Conservation (phyloP, 2,113 vertebrate species). For the Pleuronectes platessa region DNA sequence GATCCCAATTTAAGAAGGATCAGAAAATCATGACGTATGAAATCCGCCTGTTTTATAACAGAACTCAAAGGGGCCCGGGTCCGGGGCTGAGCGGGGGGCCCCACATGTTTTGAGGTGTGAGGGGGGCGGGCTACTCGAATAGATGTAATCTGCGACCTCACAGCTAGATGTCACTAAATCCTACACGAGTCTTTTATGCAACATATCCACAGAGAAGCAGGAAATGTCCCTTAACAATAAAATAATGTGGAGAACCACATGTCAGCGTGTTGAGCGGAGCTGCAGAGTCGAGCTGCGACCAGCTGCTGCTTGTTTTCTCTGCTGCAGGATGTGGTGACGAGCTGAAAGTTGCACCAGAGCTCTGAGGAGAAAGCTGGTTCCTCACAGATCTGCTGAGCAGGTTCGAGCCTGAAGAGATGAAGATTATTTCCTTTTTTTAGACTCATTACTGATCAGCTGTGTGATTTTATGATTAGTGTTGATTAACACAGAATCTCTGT, state of each 20-base stretch:
- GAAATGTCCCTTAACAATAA: no score
- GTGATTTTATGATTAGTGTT: neutral
- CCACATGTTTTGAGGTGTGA: no score
- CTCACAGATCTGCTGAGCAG: neutral
- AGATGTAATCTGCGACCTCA: no score
- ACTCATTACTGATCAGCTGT: no score
- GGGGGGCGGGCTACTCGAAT: no score
- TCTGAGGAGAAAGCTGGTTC: neutral
- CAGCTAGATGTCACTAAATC: no score
- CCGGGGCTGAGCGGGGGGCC: no score
- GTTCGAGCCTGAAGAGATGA: neutral
- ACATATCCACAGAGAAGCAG: no score
- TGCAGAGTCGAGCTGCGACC: no score
- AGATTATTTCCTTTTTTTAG: neutral
- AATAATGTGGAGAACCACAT: neutral
- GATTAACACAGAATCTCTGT: neutral
- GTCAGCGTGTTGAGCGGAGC: neutral
- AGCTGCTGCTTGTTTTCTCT: constrained; percentile 41
- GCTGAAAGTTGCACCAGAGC: constrained; percentile 22
- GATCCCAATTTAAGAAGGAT: constrained; percentile 74
- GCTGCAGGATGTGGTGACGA: constrained; percentile 58
- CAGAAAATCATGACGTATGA: constrained; percentile 46
- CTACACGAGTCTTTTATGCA: no score
- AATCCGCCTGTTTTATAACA: constrained; percentile 64
- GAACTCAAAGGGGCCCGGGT: neutral